phyloP scores from a whole-genome alignment of 1,140 invertebrate species.

The Magallana gigas region DNA sequence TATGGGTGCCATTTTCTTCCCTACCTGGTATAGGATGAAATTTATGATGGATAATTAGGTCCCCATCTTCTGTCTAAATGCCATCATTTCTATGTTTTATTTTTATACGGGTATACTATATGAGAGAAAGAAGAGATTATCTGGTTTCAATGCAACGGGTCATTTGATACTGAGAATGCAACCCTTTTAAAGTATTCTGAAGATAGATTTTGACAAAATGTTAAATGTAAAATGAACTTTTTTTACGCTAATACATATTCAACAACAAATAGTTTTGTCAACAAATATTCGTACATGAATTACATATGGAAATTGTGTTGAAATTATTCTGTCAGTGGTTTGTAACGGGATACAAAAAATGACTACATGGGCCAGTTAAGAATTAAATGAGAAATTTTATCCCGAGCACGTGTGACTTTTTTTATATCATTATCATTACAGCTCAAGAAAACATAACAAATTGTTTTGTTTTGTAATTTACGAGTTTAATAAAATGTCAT shows the following conservation, averaged over 20 bases:
- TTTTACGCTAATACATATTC: neutral
- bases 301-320: neutral
- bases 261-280: neutral
- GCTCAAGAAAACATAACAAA: neutral
- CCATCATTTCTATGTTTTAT: conserved; percentile 20
- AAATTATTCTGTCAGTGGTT: neutral
- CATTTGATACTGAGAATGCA: neutral
- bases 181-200: neutral
- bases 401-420: neutral
- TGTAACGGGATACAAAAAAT: neutral
- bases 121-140: neutral
- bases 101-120: conserved; percentile 19
- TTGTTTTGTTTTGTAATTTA: neutral
- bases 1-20: conserved; percentile 23
- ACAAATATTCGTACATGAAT: neutral
- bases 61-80: conserved; percentile 12
- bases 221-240: neutral
- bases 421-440: neutral
- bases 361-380: neutral
- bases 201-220: neutral
- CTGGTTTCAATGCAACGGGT: neutral
- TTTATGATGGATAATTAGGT: conserved; percentile 32
- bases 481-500: neutral
- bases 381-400: neutral
- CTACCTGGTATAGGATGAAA: conserved; percentile 15